Conservation (phyloP, 2,113 vertebrate species). For the Propithecus coquereli region DNA sequence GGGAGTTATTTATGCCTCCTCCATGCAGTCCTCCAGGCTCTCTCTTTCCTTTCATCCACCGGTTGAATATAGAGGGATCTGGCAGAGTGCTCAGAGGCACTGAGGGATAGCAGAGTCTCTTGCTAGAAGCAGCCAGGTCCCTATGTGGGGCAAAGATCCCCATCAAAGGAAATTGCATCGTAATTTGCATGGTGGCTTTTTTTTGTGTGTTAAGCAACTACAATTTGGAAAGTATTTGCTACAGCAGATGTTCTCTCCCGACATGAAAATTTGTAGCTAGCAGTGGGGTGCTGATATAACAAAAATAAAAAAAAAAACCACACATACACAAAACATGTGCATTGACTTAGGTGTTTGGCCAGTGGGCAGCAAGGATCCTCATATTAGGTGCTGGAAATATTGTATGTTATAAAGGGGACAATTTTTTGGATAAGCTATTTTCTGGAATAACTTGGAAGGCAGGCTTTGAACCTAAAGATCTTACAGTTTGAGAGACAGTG, state of each 20-base stretch:
- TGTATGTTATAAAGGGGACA: not conserved
- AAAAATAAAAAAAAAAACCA: not conserved
- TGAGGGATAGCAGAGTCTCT: not conserved
- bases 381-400: not conserved
- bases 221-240: not conserved
- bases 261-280: not conserved
- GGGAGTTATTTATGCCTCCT: not conserved
- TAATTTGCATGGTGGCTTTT: slow-evolving; percentile 1
- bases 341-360: not conserved
- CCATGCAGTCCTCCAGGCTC: not conserved
- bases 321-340: not conserved
- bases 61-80: not conserved
- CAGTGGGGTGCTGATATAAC: not conserved
- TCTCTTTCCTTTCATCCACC: not conserved
- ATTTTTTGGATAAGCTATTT: not conserved
- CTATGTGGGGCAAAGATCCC: not conserved
- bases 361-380: not conserved
- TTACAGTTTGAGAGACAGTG: not conserved
- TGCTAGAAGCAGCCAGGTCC: not conserved
- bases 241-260: not conserved
- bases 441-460: not conserved
- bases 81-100: not conserved
- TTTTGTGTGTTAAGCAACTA: not conserved
- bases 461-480: not conserved
- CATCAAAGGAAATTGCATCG: not conserved